Base-by-base conservation (phyloP, 2,113 vertebrate genomes). In the Neopipo cinnamomea region DNA sequence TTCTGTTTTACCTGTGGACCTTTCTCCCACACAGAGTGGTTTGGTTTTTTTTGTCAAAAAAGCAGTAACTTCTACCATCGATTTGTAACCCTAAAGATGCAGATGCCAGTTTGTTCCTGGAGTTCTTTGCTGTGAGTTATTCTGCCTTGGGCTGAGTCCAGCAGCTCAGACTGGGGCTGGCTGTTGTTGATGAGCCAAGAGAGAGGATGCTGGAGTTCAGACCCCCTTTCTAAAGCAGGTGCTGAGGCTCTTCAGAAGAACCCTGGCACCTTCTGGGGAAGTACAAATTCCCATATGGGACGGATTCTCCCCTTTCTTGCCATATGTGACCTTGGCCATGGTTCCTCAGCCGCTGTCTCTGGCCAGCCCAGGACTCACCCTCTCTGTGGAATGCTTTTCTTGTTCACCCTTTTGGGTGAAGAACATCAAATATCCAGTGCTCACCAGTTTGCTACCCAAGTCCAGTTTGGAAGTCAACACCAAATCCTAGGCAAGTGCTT, bases 281-380 rank as follows among this genome's bases (percentile, higher is more conserved):
- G 42, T 28, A 7, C 14, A 55, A 3, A 8, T 18, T 61, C 20
- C 85, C 17, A 7, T 2, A 2, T 27, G 14, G 20, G 42, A 65
- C 59, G 71, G 4, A 2, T 22, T 71, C 24, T 76, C 9, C 12
- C 9, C 5, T 35, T 82, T 42, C 33, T 31, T 78, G 35, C 16
- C 0, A 0, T 37, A 3, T 16, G 10, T 71, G 62, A 53, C 28
- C 10, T 5, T 41, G 31, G 19, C 28, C 14, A 20, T 14, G 33
- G 50, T 84, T 55, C 23, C 42, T 62, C 53, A 89, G 50, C 20
- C 0, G 0, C 44, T 63, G 12, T 35, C 14, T 73, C 66, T 79
- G 39, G 41, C 31, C 28, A 17, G 18, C 17, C 81, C 9, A 62
- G 56, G 67, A n/a, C 31, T 42, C 0, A 2, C 25, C 14, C 21